A percentile compares a stretch with the other conserved stretches of the same genome.
Conservation (phyloP, 2,797 vertebrate species). For the Rhinophrynus dorsalis region DNA sequence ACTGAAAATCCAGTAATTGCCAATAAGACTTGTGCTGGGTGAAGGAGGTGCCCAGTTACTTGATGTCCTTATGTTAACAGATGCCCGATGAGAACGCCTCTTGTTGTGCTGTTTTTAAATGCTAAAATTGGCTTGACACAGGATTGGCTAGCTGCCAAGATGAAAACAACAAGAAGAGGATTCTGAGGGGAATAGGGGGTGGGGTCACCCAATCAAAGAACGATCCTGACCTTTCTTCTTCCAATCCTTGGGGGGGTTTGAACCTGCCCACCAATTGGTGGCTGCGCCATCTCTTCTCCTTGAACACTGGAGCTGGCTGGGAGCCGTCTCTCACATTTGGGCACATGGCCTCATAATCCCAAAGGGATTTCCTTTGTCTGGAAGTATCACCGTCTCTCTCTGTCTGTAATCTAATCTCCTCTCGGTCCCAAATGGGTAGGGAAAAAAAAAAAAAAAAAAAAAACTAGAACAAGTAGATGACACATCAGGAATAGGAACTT, state of each 20-base stretch:
- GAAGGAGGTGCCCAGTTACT: neutral
- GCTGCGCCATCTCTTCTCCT: neutral
- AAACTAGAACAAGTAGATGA: neutral
- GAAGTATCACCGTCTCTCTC: neutral
- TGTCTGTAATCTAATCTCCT: neutral
- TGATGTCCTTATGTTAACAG: neutral
- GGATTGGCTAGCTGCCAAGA: neutral
- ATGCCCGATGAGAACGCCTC: slow-evolving; percentile 4
- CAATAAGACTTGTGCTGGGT: too few relatives aligned
- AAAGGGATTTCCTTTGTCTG: slow-evolving; percentile 10
- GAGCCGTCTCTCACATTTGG: neutral
- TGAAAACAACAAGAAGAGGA: slow-evolving; percentile 15
- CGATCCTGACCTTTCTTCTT: neutral
- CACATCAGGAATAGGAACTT: neutral
- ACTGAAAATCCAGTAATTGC: too few relatives aligned
- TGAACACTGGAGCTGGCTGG: neutral
- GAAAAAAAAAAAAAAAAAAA: neutral
- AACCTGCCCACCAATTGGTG: neutral
- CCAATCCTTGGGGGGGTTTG: neutral
- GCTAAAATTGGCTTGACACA: slow-evolving; percentile 25
- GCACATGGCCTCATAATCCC: neutral
- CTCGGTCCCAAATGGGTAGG: too few relatives aligned
- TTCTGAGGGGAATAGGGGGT: slow-evolving; percentile 17
- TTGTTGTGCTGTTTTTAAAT: slow-evolving; percentile 9
- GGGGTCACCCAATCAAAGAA: slow-evolving; percentile 31